Evolutionary conservation across 2,113 vertebrate genomes (phyloP).

Genomic region (Dicaeum eximium): DNA sequence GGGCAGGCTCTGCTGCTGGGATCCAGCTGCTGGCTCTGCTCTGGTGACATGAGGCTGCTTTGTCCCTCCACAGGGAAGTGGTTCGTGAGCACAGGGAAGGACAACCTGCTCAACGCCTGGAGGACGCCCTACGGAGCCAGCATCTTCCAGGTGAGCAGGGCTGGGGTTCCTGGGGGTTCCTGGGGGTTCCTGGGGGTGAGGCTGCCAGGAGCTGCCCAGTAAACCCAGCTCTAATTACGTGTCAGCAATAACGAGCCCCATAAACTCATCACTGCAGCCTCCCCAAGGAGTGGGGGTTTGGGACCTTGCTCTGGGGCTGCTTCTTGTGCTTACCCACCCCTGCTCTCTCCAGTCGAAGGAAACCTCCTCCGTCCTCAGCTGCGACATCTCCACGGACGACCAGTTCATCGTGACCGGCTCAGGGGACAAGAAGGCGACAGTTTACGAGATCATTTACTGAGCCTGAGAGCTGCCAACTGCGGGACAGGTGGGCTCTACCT

Average conservation of each 20-base stretch:
- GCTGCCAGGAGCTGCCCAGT: background rate
- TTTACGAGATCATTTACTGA: constrained; percentile 98
- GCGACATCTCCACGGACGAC: constrained; percentile 93
- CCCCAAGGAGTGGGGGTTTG: rapidly evolving
- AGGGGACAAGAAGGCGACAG: constrained; percentile 96
- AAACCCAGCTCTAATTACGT: background rate
- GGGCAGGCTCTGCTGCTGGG: background rate
- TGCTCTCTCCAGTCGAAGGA: constrained; percentile 85
- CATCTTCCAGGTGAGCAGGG: constrained; percentile 80
- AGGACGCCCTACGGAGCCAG: constrained; percentile 76
- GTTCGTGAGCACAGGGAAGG: constrained; percentile 88
- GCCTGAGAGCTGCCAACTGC: background rate
- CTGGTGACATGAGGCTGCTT: background rate
- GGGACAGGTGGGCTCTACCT: background rate
- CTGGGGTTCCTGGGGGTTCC: too few species aligned
- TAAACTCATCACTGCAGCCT: background rate
- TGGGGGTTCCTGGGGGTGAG: rapidly evolving
- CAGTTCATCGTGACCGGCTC: constrained; percentile 98
- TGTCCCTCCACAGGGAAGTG: constrained; percentile 76
- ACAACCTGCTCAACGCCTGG: constrained; percentile 81
- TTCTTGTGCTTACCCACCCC: background rate
- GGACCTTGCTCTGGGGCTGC: background rate
- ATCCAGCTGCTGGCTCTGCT: background rate
- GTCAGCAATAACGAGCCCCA: rapidly evolving
- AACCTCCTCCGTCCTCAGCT: constrained; percentile 94